A percentile compares a stretch with the other conserved stretches of the same genome.
Conservation (phyloP, 2,797 vertebrate genomes). For the Manis pentadactyla region DNA sequence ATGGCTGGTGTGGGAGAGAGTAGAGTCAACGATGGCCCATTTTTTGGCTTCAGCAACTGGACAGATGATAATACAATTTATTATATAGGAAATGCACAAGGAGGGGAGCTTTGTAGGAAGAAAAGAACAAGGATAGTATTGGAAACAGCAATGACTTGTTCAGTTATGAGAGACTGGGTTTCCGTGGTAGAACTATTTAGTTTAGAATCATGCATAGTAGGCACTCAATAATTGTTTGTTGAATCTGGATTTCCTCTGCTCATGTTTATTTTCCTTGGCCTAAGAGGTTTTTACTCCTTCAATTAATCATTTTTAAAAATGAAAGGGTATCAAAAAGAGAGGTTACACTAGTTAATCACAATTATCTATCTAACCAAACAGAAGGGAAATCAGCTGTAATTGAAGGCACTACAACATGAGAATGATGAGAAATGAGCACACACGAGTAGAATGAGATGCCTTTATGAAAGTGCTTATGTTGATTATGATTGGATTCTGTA, state of each 20-base stretch:
- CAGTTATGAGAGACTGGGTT: background rate
- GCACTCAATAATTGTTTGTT: background rate
- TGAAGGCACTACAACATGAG: background rate
- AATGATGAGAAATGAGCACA: background rate
- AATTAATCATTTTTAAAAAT: background rate
- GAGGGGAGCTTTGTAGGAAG: background rate
- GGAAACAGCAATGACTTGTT: background rate
- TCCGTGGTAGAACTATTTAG: background rate
- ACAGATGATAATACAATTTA: background rate
- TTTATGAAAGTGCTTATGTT: constrained; percentile 17
- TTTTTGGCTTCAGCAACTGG: background rate
- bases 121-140: background rate
- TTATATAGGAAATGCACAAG: background rate
- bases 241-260: background rate
- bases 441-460: background rate
- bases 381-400: background rate
- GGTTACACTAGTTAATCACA: background rate
- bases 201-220: background rate
- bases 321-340: background rate
- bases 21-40: background rate
- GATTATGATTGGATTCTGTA: constrained; percentile 36
- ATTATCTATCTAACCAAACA: constrained; percentile 27
- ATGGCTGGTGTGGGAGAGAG: background rate
- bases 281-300: background rate
- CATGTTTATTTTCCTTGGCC: background rate